phyloP scores from a whole-genome alignment of 1,140 invertebrate species.

The Heliconius congener region DNA sequence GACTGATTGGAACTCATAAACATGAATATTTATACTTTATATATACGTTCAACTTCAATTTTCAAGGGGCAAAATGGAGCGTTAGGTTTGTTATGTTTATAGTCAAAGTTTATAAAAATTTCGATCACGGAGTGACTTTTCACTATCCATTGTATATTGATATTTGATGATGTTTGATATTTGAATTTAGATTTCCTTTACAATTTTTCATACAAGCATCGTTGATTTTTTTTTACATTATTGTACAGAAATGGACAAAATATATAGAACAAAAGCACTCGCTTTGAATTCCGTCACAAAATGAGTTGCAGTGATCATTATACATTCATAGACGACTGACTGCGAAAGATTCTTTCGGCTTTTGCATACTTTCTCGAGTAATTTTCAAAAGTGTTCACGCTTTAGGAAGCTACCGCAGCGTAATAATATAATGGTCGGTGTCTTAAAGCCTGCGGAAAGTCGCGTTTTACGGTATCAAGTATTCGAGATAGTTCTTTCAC shows the following conservation, averaged over 20 bases:
- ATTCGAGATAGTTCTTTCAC: slow-evolving; percentile 40
- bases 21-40: too few species aligned
- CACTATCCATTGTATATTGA: too few species aligned
- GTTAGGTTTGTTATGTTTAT: too few species aligned
- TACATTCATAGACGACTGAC: slow-evolving; percentile 69
- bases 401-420: slow-evolving; percentile 58
- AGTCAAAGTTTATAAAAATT: too few species aligned
- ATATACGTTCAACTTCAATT: too few species aligned
- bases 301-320: slow-evolving; percentile 61
- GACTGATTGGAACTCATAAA: too few species aligned
- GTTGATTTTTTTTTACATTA: slow-evolving; percentile 1
- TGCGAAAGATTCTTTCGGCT: slow-evolving; percentile 59
- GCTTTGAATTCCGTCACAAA: slow-evolving; percentile 42
- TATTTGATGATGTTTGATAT: neutral
- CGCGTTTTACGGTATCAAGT: slow-evolving; percentile 37
- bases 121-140: too few species aligned
- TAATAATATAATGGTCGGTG: slow-evolving; percentile 69
- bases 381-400: slow-evolving; percentile 55
- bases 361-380: slow-evolving; percentile 48
- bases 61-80: too few species aligned
- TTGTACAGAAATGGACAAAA: slow-evolving; percentile 38
- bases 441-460: slow-evolving; percentile 41
- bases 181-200: neutral
- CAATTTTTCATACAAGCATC: neutral
- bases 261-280: slow-evolving; percentile 48